Base-by-base conservation (phyloP, 2,888 invertebrate species). In the Melinaea marsaeus region DNA sequence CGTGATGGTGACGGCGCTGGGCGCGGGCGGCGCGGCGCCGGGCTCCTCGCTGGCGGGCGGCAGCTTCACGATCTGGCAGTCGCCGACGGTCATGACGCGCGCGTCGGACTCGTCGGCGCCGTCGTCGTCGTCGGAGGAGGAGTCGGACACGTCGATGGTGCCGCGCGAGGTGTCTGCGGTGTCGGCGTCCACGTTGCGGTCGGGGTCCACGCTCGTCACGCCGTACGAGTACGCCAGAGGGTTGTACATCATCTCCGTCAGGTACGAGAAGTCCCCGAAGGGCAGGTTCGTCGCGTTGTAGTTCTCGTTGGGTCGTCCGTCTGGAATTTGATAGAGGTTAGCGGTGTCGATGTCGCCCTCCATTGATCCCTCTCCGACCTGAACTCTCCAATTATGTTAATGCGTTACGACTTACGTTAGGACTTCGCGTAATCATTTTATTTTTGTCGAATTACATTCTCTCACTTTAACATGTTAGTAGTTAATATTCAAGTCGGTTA, bases 211-310 rank as follows among this genome's bases (percentile, higher is more conserved):
- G 77, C 80, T 79, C 57, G 81, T 76, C 37, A 82, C 82, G 5
- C 84, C 84, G 76, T 85, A 89, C 46, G 79, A 78, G 76, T 83
- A 90, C 0, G 86, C 84, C 9, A 87, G 73, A 2, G 89, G 89
- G 78, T 89, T 89, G 80, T 87, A 89, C 70, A 91, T 88, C 83
- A 91, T 90, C 66, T 91, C 91, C 0, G 92, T 92, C 33, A 92
- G 79, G 78, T 91, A 92, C 1, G 90, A 88, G 79, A 92, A 91
- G 72, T 92, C 92, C 71, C 92, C 92, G 79, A 91, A 92, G 0
- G 92, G 92, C 7, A 92, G 81, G 72, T 91, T 91, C 7, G 88
- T 89, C n/a, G 88, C 90, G 72, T 91, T 90, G 83, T 91, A 91
- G 81, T 91, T 91, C 70, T 91, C 91, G 76, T 91, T 90, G 64